Conservation (phyloP, 2,113 vertebrate genomes). For the Protomyctophum bolini region DNA sequence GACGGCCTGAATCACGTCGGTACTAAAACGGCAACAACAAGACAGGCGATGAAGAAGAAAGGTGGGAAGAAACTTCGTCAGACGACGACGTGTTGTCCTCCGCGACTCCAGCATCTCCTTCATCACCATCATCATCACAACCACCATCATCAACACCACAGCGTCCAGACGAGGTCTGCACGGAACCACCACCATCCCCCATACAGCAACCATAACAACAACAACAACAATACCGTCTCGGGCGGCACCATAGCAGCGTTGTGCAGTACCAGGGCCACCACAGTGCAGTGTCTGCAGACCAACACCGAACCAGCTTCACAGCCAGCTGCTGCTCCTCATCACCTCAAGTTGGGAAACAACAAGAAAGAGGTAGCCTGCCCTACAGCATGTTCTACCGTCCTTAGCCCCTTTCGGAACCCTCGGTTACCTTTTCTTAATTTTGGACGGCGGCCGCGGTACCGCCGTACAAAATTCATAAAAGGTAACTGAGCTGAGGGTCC, state of each 20-base stretch:
- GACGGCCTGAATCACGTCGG: slow-evolving; percentile 26
- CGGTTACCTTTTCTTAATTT: too few species aligned
- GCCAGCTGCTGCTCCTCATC: slow-evolving; percentile 43
- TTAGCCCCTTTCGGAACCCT: too few species aligned
- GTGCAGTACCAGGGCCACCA: too few species aligned
- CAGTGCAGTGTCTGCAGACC: too few species aligned
- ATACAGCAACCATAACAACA: slow-evolving; percentile 32
- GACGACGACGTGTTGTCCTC: slow-evolving; percentile 15
- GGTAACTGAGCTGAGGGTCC: too few species aligned
- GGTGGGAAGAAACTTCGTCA: slow-evolving; percentile 57
- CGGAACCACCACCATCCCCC: slow-evolving; percentile 5
- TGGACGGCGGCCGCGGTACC: too few species aligned
- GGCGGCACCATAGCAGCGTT: slow-evolving; percentile 5
- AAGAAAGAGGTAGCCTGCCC: slow-evolving; percentile 61
- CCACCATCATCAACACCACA: slow-evolving; percentile 42
- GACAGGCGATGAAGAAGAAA: slow-evolving; percentile 66
- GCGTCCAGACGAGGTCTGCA: slow-evolving; percentile 18
- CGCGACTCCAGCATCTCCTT: slow-evolving; percentile 40
- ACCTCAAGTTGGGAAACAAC: slow-evolving; percentile 45
- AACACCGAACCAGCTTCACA: slow-evolving; percentile 3
- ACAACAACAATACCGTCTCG: slow-evolving; percentile 34
- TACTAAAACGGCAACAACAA: slow-evolving; percentile 24
- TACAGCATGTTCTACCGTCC: neutral
- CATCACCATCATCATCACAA: slow-evolving; percentile 28
- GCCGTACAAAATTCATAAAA: too few species aligned